phyloP scores from a whole-genome alignment of 2,797 vertebrate species.

The Muscicapa striata region DNA sequence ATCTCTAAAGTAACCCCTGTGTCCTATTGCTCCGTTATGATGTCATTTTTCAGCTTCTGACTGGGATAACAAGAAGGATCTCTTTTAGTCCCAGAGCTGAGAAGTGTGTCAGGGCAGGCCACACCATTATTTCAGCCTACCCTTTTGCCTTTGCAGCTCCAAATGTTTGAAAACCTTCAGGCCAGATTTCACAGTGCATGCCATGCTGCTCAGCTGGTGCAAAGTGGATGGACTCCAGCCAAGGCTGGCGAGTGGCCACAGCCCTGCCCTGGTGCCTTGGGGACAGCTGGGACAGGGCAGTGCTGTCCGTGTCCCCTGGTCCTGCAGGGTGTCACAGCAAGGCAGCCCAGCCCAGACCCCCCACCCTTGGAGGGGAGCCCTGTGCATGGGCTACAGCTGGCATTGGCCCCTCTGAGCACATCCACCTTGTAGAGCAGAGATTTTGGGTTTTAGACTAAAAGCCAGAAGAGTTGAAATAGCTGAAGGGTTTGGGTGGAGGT shows the following conservation, averaged over 20 bases:
- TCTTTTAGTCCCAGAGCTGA: background rate
- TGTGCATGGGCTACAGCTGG: rapidly evolving
- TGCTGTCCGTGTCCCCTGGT: rapidly evolving
- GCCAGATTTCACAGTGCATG: constrained; percentile 26
- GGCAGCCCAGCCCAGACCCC: background rate
- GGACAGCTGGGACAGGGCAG: background rate
- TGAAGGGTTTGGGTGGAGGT: background rate
- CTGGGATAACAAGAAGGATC: constrained; percentile 30
- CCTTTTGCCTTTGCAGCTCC: constrained; percentile 20
- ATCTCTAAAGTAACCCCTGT: constrained; percentile 46
- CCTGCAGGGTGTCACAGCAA: rapidly evolving
- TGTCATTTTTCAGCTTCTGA: constrained; percentile 48
- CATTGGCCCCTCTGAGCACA: background rate
- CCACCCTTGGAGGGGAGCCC: background rate
- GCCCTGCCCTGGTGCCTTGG: background rate
- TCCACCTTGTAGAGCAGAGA: background rate
- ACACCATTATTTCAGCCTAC: background rate
- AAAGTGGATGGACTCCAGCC: constrained; percentile 29
- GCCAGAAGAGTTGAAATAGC: background rate
- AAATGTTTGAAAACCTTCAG: constrained; percentile 24
- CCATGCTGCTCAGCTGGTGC: background rate
- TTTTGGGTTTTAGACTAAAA: background rate
- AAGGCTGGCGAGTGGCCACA: background rate
- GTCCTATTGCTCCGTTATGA: constrained; percentile 35
- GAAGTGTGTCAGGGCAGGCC: background rate